These are phyloP conservation scores for Sminthurinus aureus DNA, from an alignment of 2,888 invertebrate species.

Conservation along the genomic window DNA sequence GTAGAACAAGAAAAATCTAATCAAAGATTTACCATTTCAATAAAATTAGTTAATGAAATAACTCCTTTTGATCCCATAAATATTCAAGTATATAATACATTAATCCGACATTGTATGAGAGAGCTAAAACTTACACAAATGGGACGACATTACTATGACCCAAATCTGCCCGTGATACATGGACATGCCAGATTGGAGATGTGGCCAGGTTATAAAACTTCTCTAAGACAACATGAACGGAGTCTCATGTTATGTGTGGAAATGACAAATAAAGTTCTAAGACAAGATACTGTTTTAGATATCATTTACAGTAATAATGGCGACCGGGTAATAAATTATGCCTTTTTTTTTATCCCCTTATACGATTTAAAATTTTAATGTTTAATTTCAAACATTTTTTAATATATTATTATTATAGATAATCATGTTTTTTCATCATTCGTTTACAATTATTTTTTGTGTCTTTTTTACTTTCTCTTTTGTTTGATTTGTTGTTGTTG, in stretches of 20 bases:
- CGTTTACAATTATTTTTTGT: background rate
- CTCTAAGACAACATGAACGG: constrained; percentile 82
- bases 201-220: constrained; percentile 65
- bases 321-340: background rate
- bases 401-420: background rate
- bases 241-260: constrained; percentile 81
- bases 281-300: constrained; percentile 62
- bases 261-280: constrained; percentile 82
- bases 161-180: background rate
- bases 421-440: no score
- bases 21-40: background rate
- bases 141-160: constrained; percentile 17
- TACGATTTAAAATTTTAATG: background rate
- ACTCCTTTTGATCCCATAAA: background rate
- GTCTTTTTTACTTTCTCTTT: background rate
- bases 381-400: no score
- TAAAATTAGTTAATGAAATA: background rate
- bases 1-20: background rate
- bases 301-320: background rate
- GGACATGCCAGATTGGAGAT: constrained; percentile 7
- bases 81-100: constrained; percentile 24
- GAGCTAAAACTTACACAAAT: constrained; percentile 5
- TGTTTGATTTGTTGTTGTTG: no score
- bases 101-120: constrained; percentile 16
- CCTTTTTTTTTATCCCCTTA: background rate